Base-by-base conservation (phyloP, 2,888 invertebrate genomes). In the Oligia latruncula region DNA sequence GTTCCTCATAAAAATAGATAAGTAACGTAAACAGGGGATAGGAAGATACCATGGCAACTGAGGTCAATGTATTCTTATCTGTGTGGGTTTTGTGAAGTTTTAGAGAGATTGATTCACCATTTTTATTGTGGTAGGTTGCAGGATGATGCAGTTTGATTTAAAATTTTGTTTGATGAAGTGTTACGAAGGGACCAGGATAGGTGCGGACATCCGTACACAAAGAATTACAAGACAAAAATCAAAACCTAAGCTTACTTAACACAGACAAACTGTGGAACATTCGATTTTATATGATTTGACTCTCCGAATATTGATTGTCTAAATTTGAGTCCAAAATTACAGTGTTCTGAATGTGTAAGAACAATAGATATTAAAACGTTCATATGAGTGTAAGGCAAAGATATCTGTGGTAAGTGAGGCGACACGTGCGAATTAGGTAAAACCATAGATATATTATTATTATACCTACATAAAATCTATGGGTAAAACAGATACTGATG, bases 1-100 rank as follows among this genome's bases (percentile, higher is more conserved):
- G 90, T 90, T 78, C 66, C 52, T 64, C 73, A 80, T 89, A 82
- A 81, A 89, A 89, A 88, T 90, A 91, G 91, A 90, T 89, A 89
- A 90, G 84, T 87, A 74, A 84, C 49, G 84, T 89, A 90, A 91
- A 91, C 90, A 88, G 75, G 82, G 85, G 83, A 65, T 78, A 23
- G 73, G 58, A 40, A 75, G 70, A 78, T 81, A 79, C 76, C 77
- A 55, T 64, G 81, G 68, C 66, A 66, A 35, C 58, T 58, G 66
- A 72, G 88, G 85, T 87, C 86, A 86, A 85, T 70, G 85, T 0
- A 60, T 43, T 23, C 74, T 90, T 82, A 82, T 80, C 77, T 77
- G 58, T 9, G 49, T 46, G 29, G 29, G 62, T 79, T 76, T 77
- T 64, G 58, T 76, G 35, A 55, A 77, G 75, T 70, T 84, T 81